Base-by-base conservation (phyloP, 1,140 invertebrate genomes). In the Trachelipus rathkii region DNA sequence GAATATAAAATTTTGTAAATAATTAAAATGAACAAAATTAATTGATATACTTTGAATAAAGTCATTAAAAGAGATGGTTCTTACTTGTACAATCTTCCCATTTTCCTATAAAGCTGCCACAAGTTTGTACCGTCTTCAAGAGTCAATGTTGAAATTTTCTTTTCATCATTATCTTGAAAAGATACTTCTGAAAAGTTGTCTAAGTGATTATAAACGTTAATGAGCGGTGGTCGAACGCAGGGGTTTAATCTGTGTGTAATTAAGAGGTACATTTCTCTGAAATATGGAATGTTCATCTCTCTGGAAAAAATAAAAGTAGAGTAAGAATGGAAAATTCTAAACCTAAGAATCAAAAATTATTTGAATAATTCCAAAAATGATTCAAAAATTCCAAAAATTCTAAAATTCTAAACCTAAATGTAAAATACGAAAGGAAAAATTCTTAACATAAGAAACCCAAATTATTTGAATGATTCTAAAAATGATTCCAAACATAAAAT, bases 151-250 rank as follows among this genome's bases (percentile, higher is more conserved):
- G 21, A 9, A 11, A 44, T 68, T 6, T 75, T 23, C 68, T 33
- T 13, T 21, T 13, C 10, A 44, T 53, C 3, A 44, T 73, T 46
- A 45, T 74, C 68, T 10, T 43, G 8, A 45, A 50, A 44, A 15
- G 44, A 24, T 13, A 72, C 10, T 10, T 70, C 43, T 10, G 76
- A 21, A 60, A 10, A 10, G 74, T 71, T 46, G 0, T 68, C 53
- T 8, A 80, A 68, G 13, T 74, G 70, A 67, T 78, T 80, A 76
- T 80, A 80, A 45, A 80, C 73, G 71, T 80, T 80, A 74, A 80
- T 78, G 33, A 80, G 74, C 15, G 77, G 74, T 7, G 79, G 79
- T 21, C 79, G 71, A 19, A 80, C 79, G 66, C 79, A 80, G 0
- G 79, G 79, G 67, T 80, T 80, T 33, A 80, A 24, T 68, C 76